Conservation (phyloP, 2,113 vertebrate genomes). For the Opisthocomus hoazin region DNA sequence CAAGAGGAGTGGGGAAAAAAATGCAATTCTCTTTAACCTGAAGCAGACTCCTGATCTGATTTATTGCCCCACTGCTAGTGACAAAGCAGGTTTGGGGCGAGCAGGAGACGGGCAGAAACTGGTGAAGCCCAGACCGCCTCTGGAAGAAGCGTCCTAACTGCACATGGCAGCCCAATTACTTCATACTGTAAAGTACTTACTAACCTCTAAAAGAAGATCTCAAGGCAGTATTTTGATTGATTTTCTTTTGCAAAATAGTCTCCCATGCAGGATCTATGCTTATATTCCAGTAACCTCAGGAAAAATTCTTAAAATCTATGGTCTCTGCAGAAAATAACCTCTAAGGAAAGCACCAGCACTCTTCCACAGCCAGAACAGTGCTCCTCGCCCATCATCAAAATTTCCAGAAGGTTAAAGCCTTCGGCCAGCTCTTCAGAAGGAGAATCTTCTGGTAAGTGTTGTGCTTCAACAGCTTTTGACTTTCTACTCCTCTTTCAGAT, state of each 20-base stretch:
- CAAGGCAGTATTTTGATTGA: background rate
- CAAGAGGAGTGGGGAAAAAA: background rate
- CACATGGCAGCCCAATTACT: background rate
- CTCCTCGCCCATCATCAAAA: background rate
- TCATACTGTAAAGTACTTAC: background rate
- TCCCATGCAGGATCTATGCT: background rate
- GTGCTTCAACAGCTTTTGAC: background rate
- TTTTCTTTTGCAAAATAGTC: slow-evolving; percentile 1
- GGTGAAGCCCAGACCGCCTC: background rate
- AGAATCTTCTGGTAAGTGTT: background rate
- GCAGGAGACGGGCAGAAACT: background rate
- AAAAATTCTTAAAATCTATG: background rate
- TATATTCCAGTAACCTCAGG: background rate
- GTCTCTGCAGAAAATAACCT: background rate
- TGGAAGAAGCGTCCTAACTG: background rate
- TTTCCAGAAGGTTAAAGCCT: background rate
- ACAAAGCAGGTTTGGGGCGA: background rate
- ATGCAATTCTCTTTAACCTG: background rate
- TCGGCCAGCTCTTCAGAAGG: background rate
- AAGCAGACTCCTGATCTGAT: background rate
- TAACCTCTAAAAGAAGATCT: background rate
- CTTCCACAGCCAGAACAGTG: background rate
- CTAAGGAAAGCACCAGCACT: background rate
- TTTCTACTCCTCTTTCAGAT: background rate
- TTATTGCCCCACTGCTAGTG: background rate